Conservation (phyloP, 2,888 invertebrate species). For the Euproctis similis region DNA sequence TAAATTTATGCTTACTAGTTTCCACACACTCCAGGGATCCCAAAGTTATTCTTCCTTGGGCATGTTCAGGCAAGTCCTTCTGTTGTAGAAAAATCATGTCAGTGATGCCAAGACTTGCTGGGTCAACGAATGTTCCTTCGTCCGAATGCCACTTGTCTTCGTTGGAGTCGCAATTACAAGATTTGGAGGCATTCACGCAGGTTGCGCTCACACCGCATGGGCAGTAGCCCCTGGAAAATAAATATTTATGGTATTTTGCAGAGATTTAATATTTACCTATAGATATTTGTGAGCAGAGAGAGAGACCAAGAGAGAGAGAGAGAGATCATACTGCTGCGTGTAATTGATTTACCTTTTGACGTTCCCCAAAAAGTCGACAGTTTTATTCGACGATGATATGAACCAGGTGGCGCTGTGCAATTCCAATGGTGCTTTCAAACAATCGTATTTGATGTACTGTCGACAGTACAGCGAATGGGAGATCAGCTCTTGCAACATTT, state of each 20-base stretch:
- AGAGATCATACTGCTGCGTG: too few relatives aligned
- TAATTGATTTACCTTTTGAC: slow-evolving; percentile 83
- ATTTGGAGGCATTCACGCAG: slow-evolving; percentile 86
- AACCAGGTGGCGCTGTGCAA: slow-evolving; percentile 94
- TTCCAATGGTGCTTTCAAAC: slow-evolving; percentile 90
- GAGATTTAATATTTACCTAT: too few relatives aligned
- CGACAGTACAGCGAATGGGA: slow-evolving; percentile 92
- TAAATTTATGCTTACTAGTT: slow-evolving; percentile 82
- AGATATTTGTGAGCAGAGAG: too few relatives aligned
- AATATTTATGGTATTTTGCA: too few relatives aligned
- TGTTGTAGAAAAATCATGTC: slow-evolving; percentile 94
- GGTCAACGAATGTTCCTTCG: slow-evolving; percentile 88
- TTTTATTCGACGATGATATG: slow-evolving; percentile 85
- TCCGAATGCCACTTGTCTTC: slow-evolving; percentile 93
- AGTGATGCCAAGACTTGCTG: slow-evolving; percentile 89
- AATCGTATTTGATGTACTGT: slow-evolving; percentile 93
- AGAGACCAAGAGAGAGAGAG: too few relatives aligned
- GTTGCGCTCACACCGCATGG: slow-evolving; percentile 86
- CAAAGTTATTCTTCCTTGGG: slow-evolving; percentile 89
- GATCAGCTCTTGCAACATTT: slow-evolving; percentile 93
- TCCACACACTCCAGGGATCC: slow-evolving; percentile 96
- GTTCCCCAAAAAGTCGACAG: slow-evolving; percentile 89
- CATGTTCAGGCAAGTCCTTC: slow-evolving; percentile 86
- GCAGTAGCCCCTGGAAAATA: slow-evolving; percentile 78
- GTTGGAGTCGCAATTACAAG: slow-evolving; percentile 93